Evolutionary conservation across 2,888 invertebrate species (phyloP), one percentile per base, ranked within the genome.

Genomic region (Cerceris rybyensis): DNA sequence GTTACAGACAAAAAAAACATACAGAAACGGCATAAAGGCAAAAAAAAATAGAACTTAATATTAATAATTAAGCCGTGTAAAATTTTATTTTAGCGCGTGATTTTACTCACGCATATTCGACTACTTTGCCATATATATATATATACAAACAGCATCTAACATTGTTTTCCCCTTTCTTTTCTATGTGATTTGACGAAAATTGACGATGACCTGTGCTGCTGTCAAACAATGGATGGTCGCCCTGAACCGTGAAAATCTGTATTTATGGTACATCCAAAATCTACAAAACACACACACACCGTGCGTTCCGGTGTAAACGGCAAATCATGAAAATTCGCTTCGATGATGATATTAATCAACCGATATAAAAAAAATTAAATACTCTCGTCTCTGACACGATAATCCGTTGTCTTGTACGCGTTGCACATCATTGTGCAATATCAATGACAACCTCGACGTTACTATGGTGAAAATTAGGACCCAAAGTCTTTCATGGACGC

Each of bases 401-500:
- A 28, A 28, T 28, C 28, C 28, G 28, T 28, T 28, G 28, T 28
- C 28, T 63, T 59, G 67, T 42, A 57, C 66, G 50, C 14, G 43
- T 50, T 50, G n/a, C 50, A 6, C 6, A 46, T 41, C 43, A 60
- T 11, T 13, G 55, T 43, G 49, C 0, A 14, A 54, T 43, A 14
- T 52, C 70, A 50, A 63, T 39, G 5, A 42, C 42, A n/a, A 50
- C n/a, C 11, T 13, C 42, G 59, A 39, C 42, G 28, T 65, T 43
- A 16, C 11, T 50, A 28, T 42, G 59, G 60, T 41, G 64, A 72
- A 66, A 54, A 70, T 69, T 81, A 93, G 93, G 93, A 93, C 86
- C 92, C 93, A 70, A 93, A 93, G 87, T 91, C 93, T 84, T 93
- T 93, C 82, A 91, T 93, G 93, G 93, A 93, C 87, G 92, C 93